Percentiles rank a stretch among this genome's conserved stretches.
Conservation (phyloP, 2,797 vertebrate genomes). For the Iguana delicatissima region DNA sequence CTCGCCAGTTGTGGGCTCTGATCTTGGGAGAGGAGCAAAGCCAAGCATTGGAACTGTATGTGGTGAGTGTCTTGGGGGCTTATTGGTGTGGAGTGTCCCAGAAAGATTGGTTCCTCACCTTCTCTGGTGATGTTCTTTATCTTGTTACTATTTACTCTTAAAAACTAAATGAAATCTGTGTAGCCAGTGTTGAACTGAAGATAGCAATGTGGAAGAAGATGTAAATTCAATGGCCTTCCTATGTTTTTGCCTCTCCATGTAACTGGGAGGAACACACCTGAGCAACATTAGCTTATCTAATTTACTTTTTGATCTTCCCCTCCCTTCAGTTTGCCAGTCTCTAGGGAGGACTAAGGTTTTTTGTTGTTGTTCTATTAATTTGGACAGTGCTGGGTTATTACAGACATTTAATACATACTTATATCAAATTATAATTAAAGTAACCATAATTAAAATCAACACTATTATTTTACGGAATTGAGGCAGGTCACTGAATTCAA, state of each 20-base stretch:
- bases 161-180: not conserved
- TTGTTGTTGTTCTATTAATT: not conserved
- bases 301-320: not conserved
- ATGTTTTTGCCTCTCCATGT: not conserved
- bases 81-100: not conserved
- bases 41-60: conserved; percentile 79
- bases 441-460: not conserved
- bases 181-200: not conserved
- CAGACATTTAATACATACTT: not conserved
- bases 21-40: conserved; percentile 77
- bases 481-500: not conserved
- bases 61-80: conserved; percentile 74
- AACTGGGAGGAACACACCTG: not conserved
- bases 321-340: not conserved
- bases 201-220: not conserved
- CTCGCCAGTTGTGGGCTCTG: conserved; percentile 77
- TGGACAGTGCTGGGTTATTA: not conserved
- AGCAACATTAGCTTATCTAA: not conserved
- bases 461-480: not conserved
- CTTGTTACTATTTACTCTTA: not conserved
- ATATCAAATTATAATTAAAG: conserved; percentile 1
- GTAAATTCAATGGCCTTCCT: not conserved
- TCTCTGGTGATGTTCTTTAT: not conserved
- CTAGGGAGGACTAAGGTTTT: too few species aligned
- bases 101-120: not conserved